phyloP scores from a whole-genome alignment of 2,113 vertebrate genomes.

The Elgaria multicarinata region DNA sequence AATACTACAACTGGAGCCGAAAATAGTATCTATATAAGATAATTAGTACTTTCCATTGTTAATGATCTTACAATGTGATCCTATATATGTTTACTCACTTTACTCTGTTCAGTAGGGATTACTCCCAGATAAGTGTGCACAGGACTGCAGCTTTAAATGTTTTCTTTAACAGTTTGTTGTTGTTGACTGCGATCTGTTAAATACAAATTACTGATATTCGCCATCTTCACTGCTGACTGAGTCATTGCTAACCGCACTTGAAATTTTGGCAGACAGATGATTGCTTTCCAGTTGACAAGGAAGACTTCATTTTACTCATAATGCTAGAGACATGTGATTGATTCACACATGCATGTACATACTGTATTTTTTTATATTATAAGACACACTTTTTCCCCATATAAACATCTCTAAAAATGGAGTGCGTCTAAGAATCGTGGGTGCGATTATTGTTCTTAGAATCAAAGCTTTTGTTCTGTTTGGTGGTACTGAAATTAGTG shows the following conservation, averaged over 20 bases:
- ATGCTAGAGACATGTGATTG: too few species aligned
- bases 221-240: neutral
- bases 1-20: neutral
- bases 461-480: too few species aligned
- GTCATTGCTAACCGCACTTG: neutral
- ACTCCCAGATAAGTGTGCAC: neutral
- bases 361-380: too few species aligned
- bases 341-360: neutral
- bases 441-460: too few species aligned
- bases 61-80: neutral
- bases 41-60: neutral
- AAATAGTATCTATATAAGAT: neutral
- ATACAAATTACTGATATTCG: neutral
- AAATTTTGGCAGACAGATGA: neutral
- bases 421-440: too few species aligned
- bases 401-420: too few species aligned
- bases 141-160: neutral
- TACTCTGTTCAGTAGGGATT: neutral
- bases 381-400: too few species aligned
- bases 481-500: too few species aligned
- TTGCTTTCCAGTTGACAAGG: neutral
- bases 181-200: neutral
- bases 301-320: too few species aligned
- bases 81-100: neutral
- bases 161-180: neutral